These are phyloP conservation scores for Anguilla anguilla DNA, from an alignment of 2,797 vertebrate genomes.

Conservation along the genomic window DNA sequence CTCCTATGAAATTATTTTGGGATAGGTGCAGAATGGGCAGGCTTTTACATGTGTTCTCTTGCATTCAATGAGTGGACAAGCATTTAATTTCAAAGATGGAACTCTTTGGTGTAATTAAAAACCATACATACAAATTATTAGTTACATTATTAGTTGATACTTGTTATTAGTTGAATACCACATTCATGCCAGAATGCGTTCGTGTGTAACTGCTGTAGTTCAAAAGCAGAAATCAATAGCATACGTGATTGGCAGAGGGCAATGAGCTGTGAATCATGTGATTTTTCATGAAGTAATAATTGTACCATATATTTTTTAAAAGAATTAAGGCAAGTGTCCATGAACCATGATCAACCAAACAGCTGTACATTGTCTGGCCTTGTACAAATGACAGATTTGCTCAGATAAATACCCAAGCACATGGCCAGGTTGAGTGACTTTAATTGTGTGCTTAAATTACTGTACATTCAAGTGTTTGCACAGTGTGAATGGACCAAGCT, in stretches of 20 bases:
- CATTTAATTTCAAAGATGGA: slow-evolving; percentile 8
- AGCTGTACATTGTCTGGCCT: neutral
- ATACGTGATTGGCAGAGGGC: neutral
- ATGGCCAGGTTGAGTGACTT: neutral
- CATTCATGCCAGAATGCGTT: neutral
- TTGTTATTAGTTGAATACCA: neutral
- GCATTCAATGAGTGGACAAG: neutral
- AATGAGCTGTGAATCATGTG: neutral
- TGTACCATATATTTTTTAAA: neutral
- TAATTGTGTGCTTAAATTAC: neutral
- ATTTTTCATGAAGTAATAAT: neutral
- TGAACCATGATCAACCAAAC: neutral
- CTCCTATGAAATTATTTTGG: slow-evolving; percentile 66
- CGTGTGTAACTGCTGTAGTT: neutral
- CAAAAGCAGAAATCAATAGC: neutral
- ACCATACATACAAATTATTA: neutral
- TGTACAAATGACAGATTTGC: neutral
- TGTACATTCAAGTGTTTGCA: neutral
- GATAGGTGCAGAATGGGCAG: neutral
- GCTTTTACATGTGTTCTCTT: neutral
- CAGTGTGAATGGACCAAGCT: neutral
- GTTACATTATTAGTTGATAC: neutral
- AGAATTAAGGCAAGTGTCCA: neutral
- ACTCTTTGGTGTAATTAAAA: neutral
- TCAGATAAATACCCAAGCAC: neutral